Evolutionary conservation across 1,140 invertebrate genomes (phyloP), one percentile per base, ranked within the genome.

Genomic region (Drosophila simulans): DNA sequence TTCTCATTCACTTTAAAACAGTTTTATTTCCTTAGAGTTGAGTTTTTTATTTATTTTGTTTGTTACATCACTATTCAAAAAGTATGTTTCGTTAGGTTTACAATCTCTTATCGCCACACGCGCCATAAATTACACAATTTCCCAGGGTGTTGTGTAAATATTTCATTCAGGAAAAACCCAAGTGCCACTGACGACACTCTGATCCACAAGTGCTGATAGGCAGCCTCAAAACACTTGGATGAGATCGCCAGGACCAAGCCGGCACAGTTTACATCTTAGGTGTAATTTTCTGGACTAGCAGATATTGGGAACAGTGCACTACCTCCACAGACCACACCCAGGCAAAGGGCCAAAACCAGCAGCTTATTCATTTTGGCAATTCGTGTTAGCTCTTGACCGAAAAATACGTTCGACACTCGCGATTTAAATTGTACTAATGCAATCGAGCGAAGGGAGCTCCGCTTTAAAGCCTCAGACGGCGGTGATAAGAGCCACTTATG

Each of bases 281-380:
- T 39, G 5, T 11, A n/a, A 20, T 39, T 42, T 42, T 62, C 2
- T 25, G 35, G 12, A 46, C 12, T 35, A 15, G 52, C 34, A 3
- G 10, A n/a, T 48, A 7, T 17, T 10, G 15, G 40, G 37, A 58
- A 45, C 34, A 31, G 31, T 54, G 66, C 71, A 62, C 90, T 92
- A 92, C 91, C 91, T 92, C 74, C 90, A 56, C 66, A 71, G 39
- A 71, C 91, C 53, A 76, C 77, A 54, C 91, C 82, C 66, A 91
- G 75, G 43, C 90, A 91, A 17, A 92, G 56, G 51, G 91, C 90
- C 62, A 92, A 52, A 54, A 91, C 45, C 62, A 91, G 55, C 20
- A 91, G 57, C 53, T 66, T 80, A 53, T 80, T 91, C 90, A 92
- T 92, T 52, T 81, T 85, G 31, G 58, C 27, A 53, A 72, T 72